phyloP scores from a whole-genome alignment of 2,797 vertebrate genomes.

The Spizella passerina region DNA sequence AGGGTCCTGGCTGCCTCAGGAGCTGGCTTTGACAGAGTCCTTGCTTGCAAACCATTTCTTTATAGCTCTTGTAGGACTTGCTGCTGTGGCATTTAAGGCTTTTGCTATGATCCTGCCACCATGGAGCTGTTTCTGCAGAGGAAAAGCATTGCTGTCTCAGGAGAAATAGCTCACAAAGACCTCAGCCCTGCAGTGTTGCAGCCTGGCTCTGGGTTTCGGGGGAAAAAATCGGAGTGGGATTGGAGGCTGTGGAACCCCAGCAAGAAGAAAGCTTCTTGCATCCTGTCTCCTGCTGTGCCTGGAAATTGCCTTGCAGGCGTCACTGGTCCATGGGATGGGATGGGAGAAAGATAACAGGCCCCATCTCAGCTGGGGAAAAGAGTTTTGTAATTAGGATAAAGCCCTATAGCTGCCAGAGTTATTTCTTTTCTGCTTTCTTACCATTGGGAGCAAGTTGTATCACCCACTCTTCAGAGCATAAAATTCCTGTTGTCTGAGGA shows the following conservation, averaged over 20 bases:
- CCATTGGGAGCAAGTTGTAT: accelerated
- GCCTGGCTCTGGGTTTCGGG: not conserved
- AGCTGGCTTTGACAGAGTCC: not conserved
- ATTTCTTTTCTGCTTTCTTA: not conserved
- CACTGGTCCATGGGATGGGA: not conserved
- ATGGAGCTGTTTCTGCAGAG: not conserved
- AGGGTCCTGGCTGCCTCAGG: not conserved
- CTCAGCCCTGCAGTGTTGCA: not conserved
- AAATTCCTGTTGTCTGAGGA: not conserved
- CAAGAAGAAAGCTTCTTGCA: not conserved
- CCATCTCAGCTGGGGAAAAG: not conserved
- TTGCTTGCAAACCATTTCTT: not conserved
- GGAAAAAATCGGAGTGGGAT: not conserved
- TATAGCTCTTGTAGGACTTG: not conserved
- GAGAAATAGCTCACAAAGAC: not conserved
- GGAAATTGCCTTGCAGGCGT: not conserved
- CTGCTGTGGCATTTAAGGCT: accelerated
- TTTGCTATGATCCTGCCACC: not conserved
- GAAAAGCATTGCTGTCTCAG: not conserved
- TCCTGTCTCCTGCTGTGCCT: not conserved
- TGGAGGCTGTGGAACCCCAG: not conserved
- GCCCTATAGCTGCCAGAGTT: not conserved
- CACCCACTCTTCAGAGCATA: not conserved
- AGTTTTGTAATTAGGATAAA: not conserved
- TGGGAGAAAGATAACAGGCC: not conserved